Conservation (phyloP, 2,113 vertebrate genomes). For the Turnix velox region DNA sequence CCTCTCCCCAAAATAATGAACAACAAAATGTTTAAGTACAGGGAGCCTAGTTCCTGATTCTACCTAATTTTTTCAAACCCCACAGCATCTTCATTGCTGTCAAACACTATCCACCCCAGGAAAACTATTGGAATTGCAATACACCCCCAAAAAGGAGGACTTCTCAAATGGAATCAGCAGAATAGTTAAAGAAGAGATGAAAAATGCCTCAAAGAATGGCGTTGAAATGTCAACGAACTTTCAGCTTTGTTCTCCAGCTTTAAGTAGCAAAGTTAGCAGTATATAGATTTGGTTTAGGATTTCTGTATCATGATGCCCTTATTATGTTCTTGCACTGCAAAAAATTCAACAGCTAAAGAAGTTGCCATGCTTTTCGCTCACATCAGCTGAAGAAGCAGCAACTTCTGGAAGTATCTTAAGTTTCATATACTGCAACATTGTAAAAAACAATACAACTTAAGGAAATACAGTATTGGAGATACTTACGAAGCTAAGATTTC, state of each 20-base stretch:
- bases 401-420: not conserved
- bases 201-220: not conserved
- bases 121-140: not conserved
- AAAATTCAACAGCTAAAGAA: not conserved
- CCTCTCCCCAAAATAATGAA: not conserved
- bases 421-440: not conserved
- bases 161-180: not conserved
- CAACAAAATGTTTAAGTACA: not conserved
- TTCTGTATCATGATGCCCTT: not conserved
- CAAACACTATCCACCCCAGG: not conserved
- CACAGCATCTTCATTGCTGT: not conserved
- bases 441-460: not conserved
- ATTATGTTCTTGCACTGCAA: not conserved
- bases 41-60: not conserved
- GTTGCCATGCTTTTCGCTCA: fast-evolving
- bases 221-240: not conserved
- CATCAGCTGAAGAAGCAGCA: not conserved
- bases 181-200: not conserved
- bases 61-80: not conserved
- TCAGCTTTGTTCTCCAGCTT: not conserved
- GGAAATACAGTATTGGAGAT: not conserved
- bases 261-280: not conserved
- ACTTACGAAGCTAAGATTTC: conserved; percentile 96
- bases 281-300: not conserved
- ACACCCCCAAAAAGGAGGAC: not conserved